Percentiles rank a stretch among this genome's conserved stretches.
Evolutionary conservation across 2,888 invertebrate species (phyloP).

Genomic region (Zygaena filipendulae): DNA sequence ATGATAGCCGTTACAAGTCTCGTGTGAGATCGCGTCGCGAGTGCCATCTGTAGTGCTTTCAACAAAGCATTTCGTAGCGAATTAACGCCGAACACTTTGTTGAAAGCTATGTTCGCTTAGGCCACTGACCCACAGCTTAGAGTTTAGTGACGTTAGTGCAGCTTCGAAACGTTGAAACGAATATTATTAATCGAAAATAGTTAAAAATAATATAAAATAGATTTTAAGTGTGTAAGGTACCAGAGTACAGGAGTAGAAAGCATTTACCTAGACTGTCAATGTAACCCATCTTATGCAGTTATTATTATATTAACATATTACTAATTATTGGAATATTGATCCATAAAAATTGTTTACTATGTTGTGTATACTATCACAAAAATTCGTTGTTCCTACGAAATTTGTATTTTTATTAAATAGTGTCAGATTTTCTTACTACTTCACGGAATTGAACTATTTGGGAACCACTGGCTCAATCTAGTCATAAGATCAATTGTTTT

Average conservation of each 20-base stretch:
- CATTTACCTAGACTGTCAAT: no score
- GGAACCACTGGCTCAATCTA: slow-evolving; percentile 65
- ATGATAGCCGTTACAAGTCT: no score
- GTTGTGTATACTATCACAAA: no score
- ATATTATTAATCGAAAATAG: slow-evolving; percentile 53
- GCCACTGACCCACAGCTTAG: slow-evolving; percentile 59
- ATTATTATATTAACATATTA: no score
- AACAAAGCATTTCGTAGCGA: no score
- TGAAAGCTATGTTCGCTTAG: no score
- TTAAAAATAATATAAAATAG: slow-evolving; percentile 46
- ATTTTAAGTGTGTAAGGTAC: no score
- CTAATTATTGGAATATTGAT: no score
- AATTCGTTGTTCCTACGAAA: slow-evolving; percentile 58
- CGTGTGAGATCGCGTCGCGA: slow-evolving; percentile 43
- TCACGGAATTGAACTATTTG: slow-evolving; percentile 45
- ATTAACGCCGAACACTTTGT: no score
- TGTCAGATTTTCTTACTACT: slow-evolving; percentile 54
- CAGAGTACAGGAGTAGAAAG: slow-evolving; percentile 38
- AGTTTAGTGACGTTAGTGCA: slow-evolving; percentile 50
- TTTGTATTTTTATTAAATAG: slow-evolving; percentile 60
- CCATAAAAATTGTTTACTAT: no score
- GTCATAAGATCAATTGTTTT: slow-evolving; percentile 64
- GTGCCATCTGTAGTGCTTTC: slow-evolving; percentile 68
- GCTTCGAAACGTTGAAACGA: slow-evolving; percentile 62
- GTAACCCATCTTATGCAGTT: no score